A percentile compares a stretch with the other conserved stretches of the same genome.
These are phyloP conservation scores for Ranitomeya variabilis DNA, from an alignment of 2,113 vertebrate species.

Conservation along the genomic window DNA sequence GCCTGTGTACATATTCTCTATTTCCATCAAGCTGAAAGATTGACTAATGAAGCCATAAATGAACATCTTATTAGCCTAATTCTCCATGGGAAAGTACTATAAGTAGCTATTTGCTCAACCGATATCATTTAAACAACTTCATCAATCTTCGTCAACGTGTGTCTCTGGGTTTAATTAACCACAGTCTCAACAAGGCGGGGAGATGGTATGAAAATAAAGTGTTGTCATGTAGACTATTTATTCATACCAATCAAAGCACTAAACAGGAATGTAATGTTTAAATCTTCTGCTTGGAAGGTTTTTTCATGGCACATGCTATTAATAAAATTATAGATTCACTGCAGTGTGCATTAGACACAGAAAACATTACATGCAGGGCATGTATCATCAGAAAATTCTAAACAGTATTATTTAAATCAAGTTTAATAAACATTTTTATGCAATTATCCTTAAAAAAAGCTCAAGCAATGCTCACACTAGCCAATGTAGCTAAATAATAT, in stretches of 20 bases:
- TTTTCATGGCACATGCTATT: not conserved
- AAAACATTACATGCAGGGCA: too few relatives aligned
- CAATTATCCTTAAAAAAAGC: too few relatives aligned
- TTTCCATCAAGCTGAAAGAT: slow-evolving; percentile 65
- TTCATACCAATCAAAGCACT: slow-evolving; percentile 34
- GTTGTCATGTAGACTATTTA: slow-evolving; percentile 28
- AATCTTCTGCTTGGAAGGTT: not conserved
- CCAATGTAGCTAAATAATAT: too few relatives aligned
- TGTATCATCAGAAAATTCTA: too few relatives aligned
- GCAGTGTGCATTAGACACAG: not conserved
- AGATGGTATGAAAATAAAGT: slow-evolving; percentile 48
- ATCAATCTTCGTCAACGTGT: slow-evolving; percentile 74
- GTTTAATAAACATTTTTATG: too few relatives aligned
- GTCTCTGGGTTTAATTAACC: slow-evolving; percentile 68
- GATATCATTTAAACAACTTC: slow-evolving; percentile 58
- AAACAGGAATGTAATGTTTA: not conserved
- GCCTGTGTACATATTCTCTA: slow-evolving; percentile 37
- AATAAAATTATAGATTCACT: not conserved
- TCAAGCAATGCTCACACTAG: too few relatives aligned
- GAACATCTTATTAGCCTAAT: slow-evolving; percentile 74
- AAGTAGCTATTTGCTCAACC: slow-evolving; percentile 62
- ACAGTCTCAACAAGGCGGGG: slow-evolving; percentile 59
- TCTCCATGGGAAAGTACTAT: slow-evolving; percentile 68
- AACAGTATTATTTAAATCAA: too few relatives aligned
- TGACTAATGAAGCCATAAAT: slow-evolving; percentile 72